Evolutionary conservation across 2,888 invertebrate species (phyloP).

Genomic region (Hirtodrosophila trivittata): DNA sequence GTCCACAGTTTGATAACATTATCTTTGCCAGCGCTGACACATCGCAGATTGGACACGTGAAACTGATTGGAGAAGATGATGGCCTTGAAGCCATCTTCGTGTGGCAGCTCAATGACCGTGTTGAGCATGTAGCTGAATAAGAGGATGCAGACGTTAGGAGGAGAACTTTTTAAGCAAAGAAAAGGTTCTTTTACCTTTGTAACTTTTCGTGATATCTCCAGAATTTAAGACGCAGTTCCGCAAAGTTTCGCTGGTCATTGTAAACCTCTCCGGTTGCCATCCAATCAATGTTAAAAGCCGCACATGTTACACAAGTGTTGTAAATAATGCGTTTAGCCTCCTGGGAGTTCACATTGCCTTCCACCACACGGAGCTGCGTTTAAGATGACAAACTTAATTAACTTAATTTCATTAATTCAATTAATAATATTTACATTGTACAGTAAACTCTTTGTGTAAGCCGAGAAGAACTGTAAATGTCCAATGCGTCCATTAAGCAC

Average conservation of each 20-base stretch:
- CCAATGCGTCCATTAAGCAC: constrained; percentile 90
- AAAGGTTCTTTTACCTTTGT: constrained; percentile 85
- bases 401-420: background rate
- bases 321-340: constrained; percentile 86
- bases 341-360: constrained; percentile 88
- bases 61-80: constrained; percentile 87
- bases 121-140: constrained; percentile 87
- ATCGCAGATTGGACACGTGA: constrained; percentile 84
- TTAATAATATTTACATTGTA: constrained; percentile 86
- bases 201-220: constrained; percentile 87
- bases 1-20: constrained; percentile 89
- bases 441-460: constrained; percentile 87
- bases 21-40: constrained; percentile 88
- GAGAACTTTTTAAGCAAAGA: background rate
- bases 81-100: constrained; percentile 86
- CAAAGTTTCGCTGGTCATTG: constrained; percentile 85
- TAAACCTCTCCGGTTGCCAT: constrained; percentile 89
- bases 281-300: constrained; percentile 89
- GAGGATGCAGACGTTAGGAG: background rate
- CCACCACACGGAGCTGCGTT: constrained; percentile 88
- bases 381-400: background rate
- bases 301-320: constrained; percentile 87
- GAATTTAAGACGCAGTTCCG: constrained; percentile 90
- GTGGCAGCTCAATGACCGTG: constrained; percentile 90
- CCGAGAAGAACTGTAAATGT: constrained; percentile 90